phyloP scores from a whole-genome alignment of 2,888 invertebrate genomes.

The Andrena minutula region DNA sequence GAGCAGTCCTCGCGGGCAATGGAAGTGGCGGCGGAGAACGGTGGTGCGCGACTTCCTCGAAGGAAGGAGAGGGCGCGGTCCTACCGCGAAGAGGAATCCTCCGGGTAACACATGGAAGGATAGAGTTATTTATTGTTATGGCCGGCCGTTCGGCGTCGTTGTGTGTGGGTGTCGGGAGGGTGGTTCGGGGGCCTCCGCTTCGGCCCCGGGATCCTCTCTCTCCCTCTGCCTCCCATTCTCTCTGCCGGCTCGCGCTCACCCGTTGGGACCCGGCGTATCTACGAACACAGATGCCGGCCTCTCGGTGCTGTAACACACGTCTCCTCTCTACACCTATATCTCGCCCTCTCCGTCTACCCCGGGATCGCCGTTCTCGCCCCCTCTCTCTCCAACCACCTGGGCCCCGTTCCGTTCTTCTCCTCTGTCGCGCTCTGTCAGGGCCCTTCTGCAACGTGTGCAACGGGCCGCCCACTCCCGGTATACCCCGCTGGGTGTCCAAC shows the following conservation, averaged over 20 bases:
- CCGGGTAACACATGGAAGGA: constrained; percentile 82
- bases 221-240: constrained; percentile 24
- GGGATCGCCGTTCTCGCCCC: constrained; percentile 25
- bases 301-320: constrained; percentile 76
- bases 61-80: constrained; percentile 75
- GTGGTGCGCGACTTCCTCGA: constrained; percentile 72
- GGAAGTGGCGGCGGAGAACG: constrained; percentile 69
- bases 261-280: constrained; percentile 71
- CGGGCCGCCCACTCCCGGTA: constrained; percentile 81
- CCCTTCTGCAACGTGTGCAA: constrained; percentile 73
- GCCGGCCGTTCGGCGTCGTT: constrained; percentile 77
- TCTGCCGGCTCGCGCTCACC: constrained; percentile 33
- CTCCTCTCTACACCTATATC: constrained; percentile 57
- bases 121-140: constrained; percentile 84
- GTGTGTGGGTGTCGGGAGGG: constrained; percentile 81
- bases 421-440: constrained; percentile 68
- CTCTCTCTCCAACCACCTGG: constrained; percentile 34
- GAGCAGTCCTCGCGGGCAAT: constrained; percentile 50
- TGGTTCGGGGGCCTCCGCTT: constrained; percentile 71
- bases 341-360: constrained; percentile 34
- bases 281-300: constrained; percentile 79
- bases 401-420: constrained; percentile 45
- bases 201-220: constrained; percentile 65
- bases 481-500: constrained; percentile 84
- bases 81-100: constrained; percentile 78